Base-by-base conservation (phyloP, 1,140 invertebrate species). In the Megalonaias nervosa region DNA sequence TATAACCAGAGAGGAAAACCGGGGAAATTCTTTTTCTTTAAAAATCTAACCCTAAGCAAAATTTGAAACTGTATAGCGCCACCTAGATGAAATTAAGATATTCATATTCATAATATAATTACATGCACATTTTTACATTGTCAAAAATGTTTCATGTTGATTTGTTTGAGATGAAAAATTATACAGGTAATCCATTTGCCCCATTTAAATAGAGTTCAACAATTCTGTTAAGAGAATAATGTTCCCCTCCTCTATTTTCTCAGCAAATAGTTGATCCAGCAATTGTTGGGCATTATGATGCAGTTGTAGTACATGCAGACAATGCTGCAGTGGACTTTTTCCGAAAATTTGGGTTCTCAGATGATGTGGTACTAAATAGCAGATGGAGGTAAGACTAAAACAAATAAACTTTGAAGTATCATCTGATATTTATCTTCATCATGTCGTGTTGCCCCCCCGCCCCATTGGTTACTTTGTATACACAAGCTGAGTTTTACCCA, bases 311-410 rank as follows among this genome's bases (percentile, higher is more conserved):
- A 1, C 89, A 91, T 81, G 90, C 90, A 58, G 90, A 91, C 74
- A 88, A 89, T 77, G 82, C 84, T 26, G 88, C 90, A 60, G 79
- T 89, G 17, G 85, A 88, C 0, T 92, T 92, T 81, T 91, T 92
- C 78, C 76, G 82, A 60, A 89, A 88, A 68, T 91, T 87, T 86
- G 90, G 89, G 14, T 92, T 91, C 79, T 89, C 87, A 67, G 90
- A 90, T 80, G 91, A 92, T 82, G 79, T 91, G 55, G 86, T 91
- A 13, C 84, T 92, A 19, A 91, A 91, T 82, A 91, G 87, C 71
- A 84, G 88, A 82, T 92, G 90, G 88, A 88, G 84, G 89, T 89
- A 67, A 68, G 79, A 81, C 38, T 48, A 60, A 12, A 31, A 21
- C 26, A 31, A 23, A 21, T 23, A 26, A 72, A 23, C 26, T 72